Percentiles rank a stretch among this genome's conserved stretches.
Evolutionary conservation across 2,888 invertebrate species (phyloP).

Genomic region (Nymphalis urticae): DNA sequence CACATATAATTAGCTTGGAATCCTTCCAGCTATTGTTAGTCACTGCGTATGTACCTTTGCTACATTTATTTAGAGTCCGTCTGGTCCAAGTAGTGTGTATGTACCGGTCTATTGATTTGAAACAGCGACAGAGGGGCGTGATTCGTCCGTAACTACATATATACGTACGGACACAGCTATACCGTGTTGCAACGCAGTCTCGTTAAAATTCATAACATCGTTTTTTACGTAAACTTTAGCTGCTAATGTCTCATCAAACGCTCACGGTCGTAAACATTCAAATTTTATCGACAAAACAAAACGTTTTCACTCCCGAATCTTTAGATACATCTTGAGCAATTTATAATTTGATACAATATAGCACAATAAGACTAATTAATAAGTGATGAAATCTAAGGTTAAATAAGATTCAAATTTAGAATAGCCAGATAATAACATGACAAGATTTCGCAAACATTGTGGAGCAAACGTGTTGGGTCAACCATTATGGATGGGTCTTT

Average conservation of each 20-base stretch:
- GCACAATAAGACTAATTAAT: background rate
- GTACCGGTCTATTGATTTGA: slow-evolving; percentile 69
- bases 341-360: background rate
- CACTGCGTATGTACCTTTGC: slow-evolving; percentile 24
- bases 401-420: slow-evolving; percentile 16
- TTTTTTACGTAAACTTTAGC: slow-evolving; percentile 27
- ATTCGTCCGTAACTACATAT: slow-evolving; percentile 57
- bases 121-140: slow-evolving; percentile 67
- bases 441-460: slow-evolving; percentile 45
- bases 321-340: slow-evolving; percentile 2
- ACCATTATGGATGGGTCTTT: slow-evolving; percentile 50
- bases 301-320: slow-evolving; percentile 9
- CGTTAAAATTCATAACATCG: slow-evolving; percentile 30
- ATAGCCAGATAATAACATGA: slow-evolving; percentile 33
- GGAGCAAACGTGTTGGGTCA: slow-evolving; percentile 47
- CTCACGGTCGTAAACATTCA: slow-evolving; percentile 24
- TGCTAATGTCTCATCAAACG: slow-evolving; percentile 21
- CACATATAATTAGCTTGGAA: slow-evolving; percentile 20
- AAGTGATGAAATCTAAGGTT: slow-evolving; percentile 8
- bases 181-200: slow-evolving; percentile 29
- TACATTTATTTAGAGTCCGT: slow-evolving; percentile 42
- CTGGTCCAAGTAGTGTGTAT: slow-evolving; percentile 52
- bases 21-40: slow-evolving; percentile 29
- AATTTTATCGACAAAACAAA: slow-evolving; percentile 27
- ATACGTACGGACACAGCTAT: slow-evolving; percentile 39